These are phyloP conservation scores for Trichogramma dendrolimi DNA, from an alignment of 2,888 invertebrate genomes.

Conservation along the genomic window DNA sequence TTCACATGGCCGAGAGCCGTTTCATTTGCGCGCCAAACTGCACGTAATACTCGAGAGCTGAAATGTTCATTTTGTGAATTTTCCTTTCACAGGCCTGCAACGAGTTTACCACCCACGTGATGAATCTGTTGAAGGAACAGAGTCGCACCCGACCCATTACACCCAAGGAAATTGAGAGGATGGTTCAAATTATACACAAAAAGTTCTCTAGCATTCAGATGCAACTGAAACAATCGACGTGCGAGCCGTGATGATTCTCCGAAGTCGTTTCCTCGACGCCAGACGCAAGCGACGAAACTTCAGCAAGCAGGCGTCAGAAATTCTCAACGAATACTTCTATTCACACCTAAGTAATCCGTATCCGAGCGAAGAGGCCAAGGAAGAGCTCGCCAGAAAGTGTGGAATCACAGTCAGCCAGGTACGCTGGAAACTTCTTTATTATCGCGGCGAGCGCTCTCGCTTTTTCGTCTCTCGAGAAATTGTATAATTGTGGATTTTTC, in stretches of 20 bases:
- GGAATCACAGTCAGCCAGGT: conserved; percentile 97
- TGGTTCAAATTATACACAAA: conserved; percentile 98
- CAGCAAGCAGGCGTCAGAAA: conserved; percentile 99
- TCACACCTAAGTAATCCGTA: conserved; percentile 99
- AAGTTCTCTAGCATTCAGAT: conserved; percentile 96
- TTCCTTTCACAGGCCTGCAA: conserved; percentile 79
- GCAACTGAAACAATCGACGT: conserved; percentile 99
- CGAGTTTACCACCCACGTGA: conserved; percentile 99
- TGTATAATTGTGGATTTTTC: neutral
- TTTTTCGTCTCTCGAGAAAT: neutral
- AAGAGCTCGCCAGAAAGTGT: conserved; percentile 97
- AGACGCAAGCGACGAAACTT: conserved; percentile 94
- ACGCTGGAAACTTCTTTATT: conserved; percentile 36
- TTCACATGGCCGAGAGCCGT: neutral
- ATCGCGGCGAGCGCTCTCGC: neutral
- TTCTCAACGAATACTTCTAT: conserved; percentile 99
- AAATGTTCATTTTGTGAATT: conserved; percentile 6
- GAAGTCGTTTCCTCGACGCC: conserved; percentile 74
- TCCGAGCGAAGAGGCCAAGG: conserved; percentile 99
- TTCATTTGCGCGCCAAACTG: neutral
- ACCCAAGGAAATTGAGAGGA: conserved; percentile 97
- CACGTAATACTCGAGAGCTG: conserved; percentile 11
- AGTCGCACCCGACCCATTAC: conserved; percentile 96
- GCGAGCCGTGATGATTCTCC: conserved; percentile 99
- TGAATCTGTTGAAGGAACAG: conserved; percentile 94